A percentile compares a stretch with the other conserved stretches of the same genome.
Conservation (phyloP, 2,797 vertebrate genomes). For the Pangasius krempfi region DNA sequence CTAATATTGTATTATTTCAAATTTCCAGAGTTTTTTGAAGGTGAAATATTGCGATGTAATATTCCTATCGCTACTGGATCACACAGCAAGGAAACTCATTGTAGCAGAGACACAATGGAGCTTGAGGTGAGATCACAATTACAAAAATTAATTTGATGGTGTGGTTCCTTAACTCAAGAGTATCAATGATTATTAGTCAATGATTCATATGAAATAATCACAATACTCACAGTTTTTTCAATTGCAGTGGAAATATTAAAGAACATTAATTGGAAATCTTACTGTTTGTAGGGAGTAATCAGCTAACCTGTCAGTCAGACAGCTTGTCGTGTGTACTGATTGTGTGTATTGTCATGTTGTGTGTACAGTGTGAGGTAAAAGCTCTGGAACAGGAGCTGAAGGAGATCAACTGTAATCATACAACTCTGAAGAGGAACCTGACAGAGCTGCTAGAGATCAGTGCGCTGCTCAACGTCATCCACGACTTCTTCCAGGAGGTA, state of each 20-base stretch:
- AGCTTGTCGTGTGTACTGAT: neutral
- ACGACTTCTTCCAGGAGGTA: conserved; percentile 65
- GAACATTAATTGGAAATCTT: neutral
- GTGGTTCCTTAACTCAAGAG: neutral
- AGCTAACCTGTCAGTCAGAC: neutral
- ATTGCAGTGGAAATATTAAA: neutral
- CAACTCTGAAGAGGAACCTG: conserved; percentile 60
- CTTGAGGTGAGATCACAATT: conserved; percentile 56
- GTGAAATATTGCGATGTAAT: conserved; percentile 59
- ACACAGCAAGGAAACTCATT: conserved; percentile 46
- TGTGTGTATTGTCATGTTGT: neutral
- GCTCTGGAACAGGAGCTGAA: conserved; percentile 64
- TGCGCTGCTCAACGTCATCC: conserved; percentile 59
- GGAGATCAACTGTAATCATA: conserved; percentile 63
- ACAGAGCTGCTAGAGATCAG: conserved; percentile 60
- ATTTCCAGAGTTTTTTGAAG: conserved; percentile 57
- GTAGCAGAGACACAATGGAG: conserved; percentile 59
- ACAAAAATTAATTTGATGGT: neutral
- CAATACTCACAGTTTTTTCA: neutral
- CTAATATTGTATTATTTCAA: neutral
- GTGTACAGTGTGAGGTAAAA: conserved; percentile 56
- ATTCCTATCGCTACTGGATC: conserved; percentile 42
- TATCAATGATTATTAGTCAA: neutral
- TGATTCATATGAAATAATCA: neutral
- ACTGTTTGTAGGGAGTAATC: neutral